phyloP scores from a whole-genome alignment of 2,888 invertebrate genomes.

The Caenorhabditis sp. region DNA sequence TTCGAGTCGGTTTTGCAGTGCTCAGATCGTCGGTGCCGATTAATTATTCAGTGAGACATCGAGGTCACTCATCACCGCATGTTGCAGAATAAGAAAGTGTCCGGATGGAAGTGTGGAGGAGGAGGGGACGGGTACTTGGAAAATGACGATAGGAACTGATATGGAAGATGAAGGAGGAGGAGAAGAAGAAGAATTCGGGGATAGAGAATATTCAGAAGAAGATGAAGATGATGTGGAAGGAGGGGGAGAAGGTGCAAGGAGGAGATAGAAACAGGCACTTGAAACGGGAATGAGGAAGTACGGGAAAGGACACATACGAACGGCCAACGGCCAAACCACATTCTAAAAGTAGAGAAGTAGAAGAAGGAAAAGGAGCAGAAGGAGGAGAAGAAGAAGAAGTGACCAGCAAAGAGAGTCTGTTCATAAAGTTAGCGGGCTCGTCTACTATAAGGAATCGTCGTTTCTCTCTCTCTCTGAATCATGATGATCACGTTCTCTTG shows the following conservation, averaged over 20 bases:
- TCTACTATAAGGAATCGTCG: no score
- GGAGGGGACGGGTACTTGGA: constrained; percentile 18
- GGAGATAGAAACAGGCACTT: constrained; percentile 15
- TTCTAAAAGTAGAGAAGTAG: not conserved
- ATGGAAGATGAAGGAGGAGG: constrained; percentile 6
- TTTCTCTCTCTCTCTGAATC: no score
- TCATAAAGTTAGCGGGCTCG: no score
- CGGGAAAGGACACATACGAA: constrained; percentile 32
- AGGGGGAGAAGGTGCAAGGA: not conserved
- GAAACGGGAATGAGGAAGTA: constrained; percentile 39
- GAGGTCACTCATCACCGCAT: constrained; percentile 42
- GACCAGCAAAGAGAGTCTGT: no score
- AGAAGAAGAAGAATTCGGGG: not conserved
- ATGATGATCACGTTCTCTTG: no score
- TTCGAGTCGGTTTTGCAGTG: constrained; percentile 33
- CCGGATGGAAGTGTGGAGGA: constrained; percentile 40
- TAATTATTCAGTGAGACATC: constrained; percentile 22
- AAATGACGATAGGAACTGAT: constrained; percentile 26
- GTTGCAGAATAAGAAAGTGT: constrained; percentile 27
- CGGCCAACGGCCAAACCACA: constrained; percentile 19
- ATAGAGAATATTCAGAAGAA: not conserved
- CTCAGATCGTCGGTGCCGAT: constrained; percentile 24
- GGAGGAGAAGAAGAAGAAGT: no score
- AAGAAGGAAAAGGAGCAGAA: no score
- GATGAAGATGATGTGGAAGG: not conserved